These are phyloP conservation scores for Eueides isabella DNA, from an alignment of 1,140 invertebrate genomes.

Conservation along the genomic window DNA sequence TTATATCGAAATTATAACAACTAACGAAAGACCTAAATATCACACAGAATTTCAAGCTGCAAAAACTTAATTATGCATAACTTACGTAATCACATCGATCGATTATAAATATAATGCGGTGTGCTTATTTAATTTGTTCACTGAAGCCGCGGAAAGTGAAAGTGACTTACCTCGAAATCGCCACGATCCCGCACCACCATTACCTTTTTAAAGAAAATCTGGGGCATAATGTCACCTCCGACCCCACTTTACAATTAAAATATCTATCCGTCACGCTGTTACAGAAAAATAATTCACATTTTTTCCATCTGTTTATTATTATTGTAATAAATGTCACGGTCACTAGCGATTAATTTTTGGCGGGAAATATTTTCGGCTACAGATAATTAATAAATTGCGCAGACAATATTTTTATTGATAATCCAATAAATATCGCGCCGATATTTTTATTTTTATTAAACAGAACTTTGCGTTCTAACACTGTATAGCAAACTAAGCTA, in stretches of 20 bases:
- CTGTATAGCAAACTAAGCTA: slow-evolving; percentile 70
- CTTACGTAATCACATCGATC: slow-evolving; percentile 14
- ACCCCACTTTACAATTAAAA: slow-evolving; percentile 43
- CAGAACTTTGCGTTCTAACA: slow-evolving; percentile 70
- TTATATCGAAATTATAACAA: not conserved
- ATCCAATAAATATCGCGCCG: not conserved
- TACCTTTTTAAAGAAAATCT: slow-evolving; percentile 81
- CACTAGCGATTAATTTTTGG: slow-evolving; percentile 26
- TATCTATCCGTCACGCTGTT: slow-evolving; percentile 21
- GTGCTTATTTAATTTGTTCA: slow-evolving; percentile 30
- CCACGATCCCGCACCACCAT: slow-evolving; percentile 73
- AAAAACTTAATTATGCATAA: slow-evolving; percentile 11
- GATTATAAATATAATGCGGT: slow-evolving; percentile 12
- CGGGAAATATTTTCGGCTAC: slow-evolving; percentile 21
- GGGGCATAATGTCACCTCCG: slow-evolving; percentile 73
- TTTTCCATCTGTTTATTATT: slow-evolving; percentile 27
- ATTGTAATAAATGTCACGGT: slow-evolving; percentile 41
- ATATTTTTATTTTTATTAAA: slow-evolving; percentile 17
- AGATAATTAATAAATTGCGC: slow-evolving; percentile 20
- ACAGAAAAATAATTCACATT: slow-evolving; percentile 37
- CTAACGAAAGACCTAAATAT: not conserved
- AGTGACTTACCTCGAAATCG: slow-evolving; percentile 75
- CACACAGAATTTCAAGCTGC: not conserved
- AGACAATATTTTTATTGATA: slow-evolving; percentile 17
- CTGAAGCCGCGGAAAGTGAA: slow-evolving; percentile 63